These are phyloP conservation scores for Drosophila auraria DNA, from an alignment of 1,140 invertebrate genomes.

Conservation along the genomic window DNA sequence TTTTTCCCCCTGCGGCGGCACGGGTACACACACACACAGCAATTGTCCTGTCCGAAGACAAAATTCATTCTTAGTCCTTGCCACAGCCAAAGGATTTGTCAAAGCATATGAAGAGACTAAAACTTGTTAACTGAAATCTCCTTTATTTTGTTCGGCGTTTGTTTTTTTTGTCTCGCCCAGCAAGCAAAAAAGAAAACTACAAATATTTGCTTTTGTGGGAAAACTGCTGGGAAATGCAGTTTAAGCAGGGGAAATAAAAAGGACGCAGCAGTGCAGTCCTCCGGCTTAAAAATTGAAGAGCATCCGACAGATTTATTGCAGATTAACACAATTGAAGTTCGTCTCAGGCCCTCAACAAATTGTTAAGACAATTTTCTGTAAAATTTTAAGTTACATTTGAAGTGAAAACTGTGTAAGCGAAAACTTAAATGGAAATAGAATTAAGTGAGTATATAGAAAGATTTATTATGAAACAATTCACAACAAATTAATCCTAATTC, in stretches of 20 bases:
- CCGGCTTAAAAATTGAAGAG: constrained; percentile 39
- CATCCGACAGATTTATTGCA: constrained; percentile 22
- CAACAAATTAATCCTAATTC: too few species aligned
- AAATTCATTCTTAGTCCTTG: constrained; percentile 51
- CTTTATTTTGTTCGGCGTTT: constrained; percentile 18
- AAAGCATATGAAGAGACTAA: constrained; percentile 57
- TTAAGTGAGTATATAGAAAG: too few species aligned
- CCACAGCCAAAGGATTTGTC: constrained; percentile 55
- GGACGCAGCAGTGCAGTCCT: not conserved
- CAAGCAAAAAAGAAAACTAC: not conserved
- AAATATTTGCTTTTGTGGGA: constrained; percentile 13
- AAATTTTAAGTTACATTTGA: not conserved
- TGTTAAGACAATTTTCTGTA: not conserved
- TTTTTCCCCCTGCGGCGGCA: not conserved
- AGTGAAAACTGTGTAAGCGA: rapidly evolving
- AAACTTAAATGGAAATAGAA: too few species aligned
- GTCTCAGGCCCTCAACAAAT: not conserved
- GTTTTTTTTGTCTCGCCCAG: not conserved
- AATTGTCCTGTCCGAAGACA: constrained; percentile 48
- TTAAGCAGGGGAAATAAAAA: constrained; percentile 3
- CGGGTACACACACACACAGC: constrained; percentile 1
- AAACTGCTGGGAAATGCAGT: constrained; percentile 31
- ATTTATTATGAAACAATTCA: too few species aligned
- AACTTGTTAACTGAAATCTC: constrained; percentile 59
- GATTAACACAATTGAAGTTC: constrained; percentile 20